Conservation (phyloP, 2,797 vertebrate species). For the Peromyscus eremicus region DNA sequence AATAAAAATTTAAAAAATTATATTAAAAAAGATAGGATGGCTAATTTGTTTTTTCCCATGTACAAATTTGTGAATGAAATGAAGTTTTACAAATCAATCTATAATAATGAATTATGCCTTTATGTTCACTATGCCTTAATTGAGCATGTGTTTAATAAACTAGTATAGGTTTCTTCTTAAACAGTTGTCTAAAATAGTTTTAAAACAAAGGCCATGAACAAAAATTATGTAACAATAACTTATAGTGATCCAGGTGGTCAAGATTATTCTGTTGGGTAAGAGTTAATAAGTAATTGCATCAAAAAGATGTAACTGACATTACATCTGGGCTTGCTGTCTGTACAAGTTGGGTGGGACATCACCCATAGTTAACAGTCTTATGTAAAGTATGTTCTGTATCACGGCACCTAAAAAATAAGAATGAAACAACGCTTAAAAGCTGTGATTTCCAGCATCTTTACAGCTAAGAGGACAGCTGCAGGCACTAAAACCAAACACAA, state of each 20-base stretch:
- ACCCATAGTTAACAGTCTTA: slow-evolving; percentile 58
- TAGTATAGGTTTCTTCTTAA: not conserved
- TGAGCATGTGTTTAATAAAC: not conserved
- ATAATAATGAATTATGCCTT: slow-evolving; percentile 15
- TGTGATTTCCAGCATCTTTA: slow-evolving; percentile 1
- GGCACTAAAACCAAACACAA: not conserved
- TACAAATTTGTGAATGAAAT: slow-evolving; percentile 39
- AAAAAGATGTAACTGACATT: slow-evolving; percentile 49
- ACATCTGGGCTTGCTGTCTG: slow-evolving; percentile 64
- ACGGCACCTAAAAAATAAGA: slow-evolving; percentile 37
- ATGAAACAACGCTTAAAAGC: slow-evolving; percentile 11
- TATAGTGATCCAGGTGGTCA: slow-evolving; percentile 71
- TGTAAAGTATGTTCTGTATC: slow-evolving; percentile 40
- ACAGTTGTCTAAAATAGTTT: not conserved
- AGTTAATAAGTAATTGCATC: slow-evolving; percentile 63
- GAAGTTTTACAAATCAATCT: slow-evolving; percentile 32
- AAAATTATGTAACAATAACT: slow-evolving; percentile 46
- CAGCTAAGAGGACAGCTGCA: not conserved
- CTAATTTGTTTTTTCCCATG: slow-evolving; percentile 48
- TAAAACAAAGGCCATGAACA: slow-evolving; percentile 2
- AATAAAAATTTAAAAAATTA: not conserved
- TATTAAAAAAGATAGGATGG: not conserved
- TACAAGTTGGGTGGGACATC: slow-evolving; percentile 48
- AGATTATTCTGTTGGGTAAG: slow-evolving; percentile 64
- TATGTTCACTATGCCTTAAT: slow-evolving; percentile 52